Evolutionary conservation across 2,113 vertebrate species (phyloP), one percentile per base, ranked within the genome.

Genomic region (Eubucco bourcierii): DNA sequence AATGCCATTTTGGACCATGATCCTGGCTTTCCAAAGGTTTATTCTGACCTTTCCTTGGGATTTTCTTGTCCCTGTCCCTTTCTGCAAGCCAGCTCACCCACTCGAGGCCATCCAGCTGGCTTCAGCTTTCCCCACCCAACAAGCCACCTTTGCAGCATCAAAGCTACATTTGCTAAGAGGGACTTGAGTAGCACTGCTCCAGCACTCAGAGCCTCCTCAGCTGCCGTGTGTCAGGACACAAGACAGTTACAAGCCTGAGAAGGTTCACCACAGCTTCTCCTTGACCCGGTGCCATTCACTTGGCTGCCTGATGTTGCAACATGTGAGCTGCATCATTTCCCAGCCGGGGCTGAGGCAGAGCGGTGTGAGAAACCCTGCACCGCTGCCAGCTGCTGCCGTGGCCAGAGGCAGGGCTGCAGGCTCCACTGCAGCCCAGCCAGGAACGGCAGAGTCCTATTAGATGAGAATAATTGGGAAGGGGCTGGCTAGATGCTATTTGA

Each of bases 251-350:
- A 80, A 29, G 44, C 65, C 85, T 82, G 71, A 84, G 68, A 88
- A 93, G 84, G 72, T 41, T 95, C 58, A 59, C 64, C 59, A 8
- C 37, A 59, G 81, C 20, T 93, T 72, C 87, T 74, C 56, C 46
- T 47, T 87, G 78, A 78, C 80, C 24, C 1, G 44, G 5, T 46
- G 52, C 86, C 79, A 74, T 39, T 31, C 33, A 3, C 58, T 39
- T 2, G 55, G 64, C 58, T 68, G 75, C 58, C 87, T 15, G 46
- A 53, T 2, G 0, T 66, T 77, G 50, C 21, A 1, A 84, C 66
- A 67, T 5, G 61, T 5, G 4, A 2, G 24, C 6, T 34, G 82
- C 83, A 52, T 37, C 52, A 14, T 12, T n/a, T 58, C 73, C 71
- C 61, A 16, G 20, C n/a, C 13, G 31, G 66, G 67, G 34, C n/a